Conservation (phyloP, 2,888 invertebrate genomes). For the Podotricha telesiphe region DNA sequence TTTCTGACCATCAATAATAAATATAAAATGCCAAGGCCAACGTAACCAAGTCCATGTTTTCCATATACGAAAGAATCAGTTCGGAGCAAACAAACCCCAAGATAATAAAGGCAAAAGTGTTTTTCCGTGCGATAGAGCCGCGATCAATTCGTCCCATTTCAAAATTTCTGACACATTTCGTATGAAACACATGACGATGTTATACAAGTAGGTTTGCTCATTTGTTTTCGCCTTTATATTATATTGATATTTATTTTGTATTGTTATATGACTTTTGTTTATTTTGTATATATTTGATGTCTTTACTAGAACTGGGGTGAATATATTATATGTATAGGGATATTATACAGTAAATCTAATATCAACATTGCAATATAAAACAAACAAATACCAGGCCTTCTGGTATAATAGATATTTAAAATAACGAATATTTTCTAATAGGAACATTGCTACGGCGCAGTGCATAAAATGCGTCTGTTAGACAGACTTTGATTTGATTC, state of each 20-base stretch:
- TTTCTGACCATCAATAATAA: background rate
- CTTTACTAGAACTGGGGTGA: background rate
- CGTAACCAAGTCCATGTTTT: background rate
- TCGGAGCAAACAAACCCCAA: constrained; percentile 8
- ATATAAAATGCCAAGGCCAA: background rate
- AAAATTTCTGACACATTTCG: constrained; percentile 32
- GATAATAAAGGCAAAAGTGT: constrained; percentile 24
- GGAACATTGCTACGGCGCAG: background rate
- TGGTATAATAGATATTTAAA: background rate
- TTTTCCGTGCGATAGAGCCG: constrained; percentile 26
- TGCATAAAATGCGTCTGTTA: too few species aligned
- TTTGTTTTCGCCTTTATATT: constrained; percentile 6
- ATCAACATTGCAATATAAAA: background rate
- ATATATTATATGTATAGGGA: background rate
- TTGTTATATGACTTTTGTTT: constrained; percentile 20
- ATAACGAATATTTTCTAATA: background rate
- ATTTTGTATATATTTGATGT: constrained; percentile 12
- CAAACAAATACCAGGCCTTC: background rate
- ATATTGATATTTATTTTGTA: constrained; percentile 20
- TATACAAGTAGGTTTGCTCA: background rate
- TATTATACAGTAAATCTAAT: constrained; percentile 5
- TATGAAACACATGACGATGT: background rate
- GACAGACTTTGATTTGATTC: too few species aligned
- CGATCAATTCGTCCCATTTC: constrained; percentile 32
- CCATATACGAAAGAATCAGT: background rate